These are phyloP conservation scores for Andrena chrysosceles DNA, from an alignment of 2,888 invertebrate genomes.

Conservation along the genomic window DNA sequence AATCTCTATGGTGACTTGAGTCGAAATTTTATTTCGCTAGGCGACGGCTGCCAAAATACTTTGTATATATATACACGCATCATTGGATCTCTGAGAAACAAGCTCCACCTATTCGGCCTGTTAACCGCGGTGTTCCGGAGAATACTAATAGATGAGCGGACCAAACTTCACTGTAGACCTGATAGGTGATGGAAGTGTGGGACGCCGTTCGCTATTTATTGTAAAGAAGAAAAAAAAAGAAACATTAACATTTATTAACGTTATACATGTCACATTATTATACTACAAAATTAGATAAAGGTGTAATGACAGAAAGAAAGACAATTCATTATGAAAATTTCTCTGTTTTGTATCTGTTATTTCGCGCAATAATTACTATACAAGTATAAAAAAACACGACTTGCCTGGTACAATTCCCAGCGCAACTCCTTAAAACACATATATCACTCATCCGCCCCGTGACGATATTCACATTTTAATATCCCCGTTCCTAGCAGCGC, in stretches of 20 bases:
- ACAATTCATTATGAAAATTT: constrained; percentile 64
- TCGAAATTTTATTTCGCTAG: constrained; percentile 47
- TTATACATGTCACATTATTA: constrained; percentile 77
- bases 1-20: constrained; percentile 39
- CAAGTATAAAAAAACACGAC: constrained; percentile 47
- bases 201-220: constrained; percentile 72
- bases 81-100: constrained; percentile 29
- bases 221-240: constrained; percentile 73
- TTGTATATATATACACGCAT: constrained; percentile 60
- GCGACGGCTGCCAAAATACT: constrained; percentile 40
- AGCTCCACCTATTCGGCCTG: constrained; percentile 24
- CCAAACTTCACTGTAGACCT: constrained; percentile 60
- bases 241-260: constrained; percentile 83
- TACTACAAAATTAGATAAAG: constrained; percentile 76
- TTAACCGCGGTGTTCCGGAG: constrained; percentile 23
- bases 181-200: constrained; percentile 45
- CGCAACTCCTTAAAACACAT: constrained; percentile 42
- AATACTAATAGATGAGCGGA: constrained; percentile 55
- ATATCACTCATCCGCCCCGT: constrained; percentile 40
- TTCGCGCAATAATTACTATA: constrained; percentile 52
- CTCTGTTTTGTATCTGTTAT: constrained; percentile 63
- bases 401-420: constrained; percentile 31
- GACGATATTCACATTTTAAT: constrained; percentile 33
- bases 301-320: constrained; percentile 74
- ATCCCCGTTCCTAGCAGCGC: constrained; percentile 29